Evolutionary conservation across 2,888 invertebrate species (phyloP), one percentile per base, ranked within the genome.

Genomic region (Cecidostiba fungosa): DNA sequence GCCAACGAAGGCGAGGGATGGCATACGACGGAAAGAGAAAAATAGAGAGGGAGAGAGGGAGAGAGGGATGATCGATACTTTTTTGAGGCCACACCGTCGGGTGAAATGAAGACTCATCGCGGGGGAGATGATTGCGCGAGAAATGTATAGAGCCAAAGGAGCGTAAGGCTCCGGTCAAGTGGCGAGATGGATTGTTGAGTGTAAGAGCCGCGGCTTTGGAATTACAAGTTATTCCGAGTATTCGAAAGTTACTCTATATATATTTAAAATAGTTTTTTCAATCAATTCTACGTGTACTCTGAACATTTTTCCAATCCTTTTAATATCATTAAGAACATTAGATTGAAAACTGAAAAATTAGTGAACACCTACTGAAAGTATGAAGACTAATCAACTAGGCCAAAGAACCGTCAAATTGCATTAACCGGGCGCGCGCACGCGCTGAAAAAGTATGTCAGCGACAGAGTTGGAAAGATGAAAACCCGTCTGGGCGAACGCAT

Each of bases 1-100:
- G 66, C 14, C 26, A 66, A 66, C 10, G 23, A n/a, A 66, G 66
- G 66, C 14, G 66, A 66, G 23, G 26, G 66, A 29, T 66, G 66
- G 69, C 66, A 59, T 59, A n/a, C 23, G 54, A 19, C n/a, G 39
- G 6, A 12, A 8, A 72, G 72, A 80, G 54, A 59, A 19, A 29
- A 12, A 47, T 5, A 59, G 59, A 14, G 59, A n/a, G 50, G 47
- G n/a, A 50, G 50, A 54, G 29, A 23, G 19, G 19, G n/a, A 70
- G 50, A 54, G 32, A 26, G n/a, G 19, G 54, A 80, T 83, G 77
- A 77, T 77, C 83, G 83, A 72, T 83, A 82, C 76, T 66, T 76
- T 76, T 59, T 82, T 50, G 73, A 47, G 73, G 23, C n/a, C 62
- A 12, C 10, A 3, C 29, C 62, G 3, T 10, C 8, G 10, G 3